A percentile compares a stretch with the other conserved stretches of the same genome.
Evolutionary conservation across 2,113 vertebrate genomes (phyloP).

Genomic region (Apus apus): DNA sequence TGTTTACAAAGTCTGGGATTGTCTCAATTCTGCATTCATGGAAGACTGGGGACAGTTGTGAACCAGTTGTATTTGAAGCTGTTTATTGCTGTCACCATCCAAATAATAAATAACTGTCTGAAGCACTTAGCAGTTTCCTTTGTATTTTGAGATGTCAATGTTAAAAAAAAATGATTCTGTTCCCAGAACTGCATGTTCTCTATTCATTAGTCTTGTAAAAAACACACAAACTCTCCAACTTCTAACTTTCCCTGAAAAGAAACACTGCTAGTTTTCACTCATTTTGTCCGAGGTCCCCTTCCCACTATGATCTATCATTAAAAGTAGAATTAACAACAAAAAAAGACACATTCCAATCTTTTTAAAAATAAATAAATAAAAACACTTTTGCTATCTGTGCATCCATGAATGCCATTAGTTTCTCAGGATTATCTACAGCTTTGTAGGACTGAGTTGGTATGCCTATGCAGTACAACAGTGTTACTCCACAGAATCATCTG

Average conservation of each 20-base stretch:
- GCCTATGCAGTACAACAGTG: background rate
- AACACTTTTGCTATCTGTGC: background rate
- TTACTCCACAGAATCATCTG: background rate
- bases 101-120: constrained; percentile 17
- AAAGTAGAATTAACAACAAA: background rate
- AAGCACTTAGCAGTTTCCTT: constrained; percentile 14
- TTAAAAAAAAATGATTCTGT: background rate
- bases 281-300: background rate
- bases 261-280: background rate
- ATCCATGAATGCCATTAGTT: background rate
- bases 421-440: background rate
- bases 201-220: constrained; percentile 7
- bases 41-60: background rate
- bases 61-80: background rate
- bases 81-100: background rate
- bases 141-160: constrained; percentile 19
- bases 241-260: background rate
- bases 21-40: background rate
- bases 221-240: background rate
- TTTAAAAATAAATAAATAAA: background rate
- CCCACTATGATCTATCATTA: background rate
- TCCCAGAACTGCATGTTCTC: background rate
- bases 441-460: background rate
- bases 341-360: background rate
- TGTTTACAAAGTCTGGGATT: background rate